Percentiles rank a stretch among this genome's conserved stretches.
Evolutionary conservation across 2,797 vertebrate species (phyloP).

Genomic region (Adrianichthys oophorus): DNA sequence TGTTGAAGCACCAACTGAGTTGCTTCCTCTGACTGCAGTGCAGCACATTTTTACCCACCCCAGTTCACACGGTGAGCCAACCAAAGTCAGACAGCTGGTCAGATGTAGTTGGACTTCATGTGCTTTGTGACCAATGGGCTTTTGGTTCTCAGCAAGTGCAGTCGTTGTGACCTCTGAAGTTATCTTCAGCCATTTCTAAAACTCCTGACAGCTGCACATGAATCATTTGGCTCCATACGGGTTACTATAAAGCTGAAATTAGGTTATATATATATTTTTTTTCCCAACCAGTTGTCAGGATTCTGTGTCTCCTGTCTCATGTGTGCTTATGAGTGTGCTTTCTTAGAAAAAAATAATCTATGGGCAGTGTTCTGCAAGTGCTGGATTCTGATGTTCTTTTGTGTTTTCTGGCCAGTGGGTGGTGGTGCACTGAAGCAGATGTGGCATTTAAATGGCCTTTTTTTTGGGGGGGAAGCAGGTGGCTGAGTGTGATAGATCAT

Average conservation of each 20-base stretch:
- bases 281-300: conserved; percentile 15
- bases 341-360: conserved; percentile 1
- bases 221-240: conserved; percentile 47
- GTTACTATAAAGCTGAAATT: conserved; percentile 25
- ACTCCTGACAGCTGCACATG: conserved; percentile 47
- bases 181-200: conserved; percentile 38
- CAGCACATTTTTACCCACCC: conserved; percentile 19
- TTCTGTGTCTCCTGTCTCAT: conserved; percentile 7
- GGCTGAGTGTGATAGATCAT: conserved; percentile 77
- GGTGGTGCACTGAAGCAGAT: conserved; percentile 56
- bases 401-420: conserved; percentile 33
- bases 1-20: conserved; percentile 1
- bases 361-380: conserved; percentile 11
- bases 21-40: conserved; percentile 6
- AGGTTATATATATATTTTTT: conserved; percentile 19
- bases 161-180: conserved; percentile 50
- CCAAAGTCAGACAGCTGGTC: conserved; percentile 48
- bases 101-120: conserved; percentile 48
- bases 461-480: conserved; percentile 68
- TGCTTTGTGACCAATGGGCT: conserved; percentile 49
- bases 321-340: conserved; percentile 3
- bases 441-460: conserved; percentile 76
- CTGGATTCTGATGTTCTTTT: conserved; percentile 11
- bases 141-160: conserved; percentile 29
- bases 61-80: conserved; percentile 34